Evolutionary conservation across 2,888 invertebrate species (phyloP).

Genomic region (Bursaphelenchus okinawaensis): DNA sequence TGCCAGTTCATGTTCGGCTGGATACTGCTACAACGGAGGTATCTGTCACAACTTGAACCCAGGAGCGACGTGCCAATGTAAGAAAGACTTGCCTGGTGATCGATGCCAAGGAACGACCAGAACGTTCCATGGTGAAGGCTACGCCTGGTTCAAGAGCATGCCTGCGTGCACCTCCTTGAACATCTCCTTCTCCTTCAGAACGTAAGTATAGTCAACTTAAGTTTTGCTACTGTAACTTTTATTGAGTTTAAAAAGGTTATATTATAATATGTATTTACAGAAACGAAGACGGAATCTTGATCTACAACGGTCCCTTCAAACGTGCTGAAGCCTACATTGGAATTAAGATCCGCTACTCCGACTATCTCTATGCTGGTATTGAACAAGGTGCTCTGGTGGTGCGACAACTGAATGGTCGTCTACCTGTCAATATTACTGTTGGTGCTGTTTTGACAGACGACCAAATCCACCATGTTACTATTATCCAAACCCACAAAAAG

Average conservation of each 20-base stretch:
- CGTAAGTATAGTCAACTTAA: conserved; percentile 6
- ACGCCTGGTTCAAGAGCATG: conserved; percentile 95
- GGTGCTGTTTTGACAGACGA: conserved; percentile 67
- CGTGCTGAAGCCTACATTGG: conserved; percentile 17
- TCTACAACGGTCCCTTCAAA: conserved; percentile 37
- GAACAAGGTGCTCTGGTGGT: conserved; percentile 6
- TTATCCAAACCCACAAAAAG: conserved; percentile 85
- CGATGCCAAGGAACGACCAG: conserved; percentile 92
- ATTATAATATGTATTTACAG: conserved; percentile 13
- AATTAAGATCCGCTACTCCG: not conserved
- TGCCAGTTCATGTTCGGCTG: conserved; percentile 69
- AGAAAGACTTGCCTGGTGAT: conserved; percentile 67
- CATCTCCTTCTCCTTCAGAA: conserved; percentile 34
- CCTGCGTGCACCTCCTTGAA: conserved; percentile 62
- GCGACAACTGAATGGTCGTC: conserved; percentile 28
- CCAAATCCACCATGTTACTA: conserved; percentile 91
- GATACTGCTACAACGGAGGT: conserved; percentile 82
- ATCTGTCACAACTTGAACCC: conserved; percentile 85
- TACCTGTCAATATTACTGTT: conserved; percentile 14
- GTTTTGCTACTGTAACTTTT: not conserved
- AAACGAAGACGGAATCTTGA: conserved; percentile 29
- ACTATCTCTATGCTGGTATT: conserved; percentile 7
- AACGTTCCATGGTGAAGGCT: conserved; percentile 63
- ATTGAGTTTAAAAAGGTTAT: no score
- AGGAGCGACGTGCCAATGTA: conserved; percentile 62